These are phyloP conservation scores for Pterocles gutturalis DNA, from an alignment of 2,113 vertebrate species.

Conservation along the genomic window DNA sequence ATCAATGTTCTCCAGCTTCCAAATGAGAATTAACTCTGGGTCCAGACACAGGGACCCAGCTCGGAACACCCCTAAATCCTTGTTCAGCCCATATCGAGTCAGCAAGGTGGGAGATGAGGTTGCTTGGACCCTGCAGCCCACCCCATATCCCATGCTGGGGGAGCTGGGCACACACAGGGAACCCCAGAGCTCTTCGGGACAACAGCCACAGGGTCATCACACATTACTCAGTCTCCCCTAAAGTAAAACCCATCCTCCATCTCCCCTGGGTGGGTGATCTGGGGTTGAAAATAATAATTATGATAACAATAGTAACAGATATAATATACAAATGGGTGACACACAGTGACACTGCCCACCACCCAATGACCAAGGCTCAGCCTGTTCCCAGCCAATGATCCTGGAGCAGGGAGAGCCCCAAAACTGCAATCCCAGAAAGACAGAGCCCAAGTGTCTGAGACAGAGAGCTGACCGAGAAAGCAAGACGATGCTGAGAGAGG, in stretches of 20 bases:
- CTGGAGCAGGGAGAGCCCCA: too few species aligned
- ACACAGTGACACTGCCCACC: too few species aligned
- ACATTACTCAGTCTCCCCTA: fast-evolving
- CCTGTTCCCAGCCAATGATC: too few species aligned
- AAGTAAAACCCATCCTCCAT: neutral
- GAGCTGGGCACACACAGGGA: fast-evolving
- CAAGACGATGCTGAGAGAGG: too few species aligned
- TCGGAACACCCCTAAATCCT: neutral
- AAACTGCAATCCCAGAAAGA: too few species aligned
- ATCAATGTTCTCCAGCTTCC: neutral
- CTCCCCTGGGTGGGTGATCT: too few species aligned
- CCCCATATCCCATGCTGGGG: neutral
- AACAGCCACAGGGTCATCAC: neutral
- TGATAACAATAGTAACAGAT: too few species aligned
- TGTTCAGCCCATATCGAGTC: fast-evolving
- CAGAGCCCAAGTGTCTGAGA: too few species aligned
- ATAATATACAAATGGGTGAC: too few species aligned
- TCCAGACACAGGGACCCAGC: neutral
- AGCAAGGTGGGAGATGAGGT: neutral
- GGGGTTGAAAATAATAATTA: too few species aligned
- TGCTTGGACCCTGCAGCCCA: neutral
- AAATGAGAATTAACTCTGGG: neutral
- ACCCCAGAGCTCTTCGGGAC: neutral
- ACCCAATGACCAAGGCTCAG: too few species aligned
- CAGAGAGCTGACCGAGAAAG: too few species aligned